Conservation (phyloP, 2,888 invertebrate species). For the Monoplex corrugatus region DNA sequence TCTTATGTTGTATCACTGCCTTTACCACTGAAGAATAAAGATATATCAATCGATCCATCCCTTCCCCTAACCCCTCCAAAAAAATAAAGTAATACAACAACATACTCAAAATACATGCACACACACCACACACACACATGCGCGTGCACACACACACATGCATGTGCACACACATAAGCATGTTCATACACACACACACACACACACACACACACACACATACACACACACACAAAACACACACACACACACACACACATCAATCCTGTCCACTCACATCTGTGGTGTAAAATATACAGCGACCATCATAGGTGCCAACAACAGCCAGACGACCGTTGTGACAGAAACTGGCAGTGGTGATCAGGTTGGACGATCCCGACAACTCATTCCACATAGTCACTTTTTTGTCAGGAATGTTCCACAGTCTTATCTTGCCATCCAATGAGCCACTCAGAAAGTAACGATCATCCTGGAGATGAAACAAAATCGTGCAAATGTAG, state of each 20-base stretch:
- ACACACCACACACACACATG: neutral
- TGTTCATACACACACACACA: too few relatives aligned
- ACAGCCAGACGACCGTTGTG: constrained; percentile 99
- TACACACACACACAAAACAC: neutral
- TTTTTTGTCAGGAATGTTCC: constrained; percentile 99
- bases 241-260: too few relatives aligned
- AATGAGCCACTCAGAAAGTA: constrained; percentile 98
- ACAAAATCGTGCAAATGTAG: neutral
- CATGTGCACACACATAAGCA: neutral
- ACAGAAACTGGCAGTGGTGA: constrained; percentile 98
- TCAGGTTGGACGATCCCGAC: constrained; percentile 90
- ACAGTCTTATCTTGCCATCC: constrained; percentile 98
- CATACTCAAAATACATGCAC: neutral
- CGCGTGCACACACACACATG: neutral
- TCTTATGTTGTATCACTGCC: too few relatives aligned
- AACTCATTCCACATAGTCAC: constrained; percentile 98
- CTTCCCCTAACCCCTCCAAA: too few relatives aligned
- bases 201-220: too few relatives aligned
- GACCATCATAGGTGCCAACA: constrained; percentile 98
- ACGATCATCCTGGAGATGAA: constrained; percentile 84
- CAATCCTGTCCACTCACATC: constrained; percentile 84
- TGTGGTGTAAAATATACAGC: constrained; percentile 98
- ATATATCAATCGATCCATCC: too few relatives aligned
- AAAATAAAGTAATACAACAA: too few relatives aligned
- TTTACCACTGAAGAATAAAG: too few relatives aligned